These are phyloP conservation scores for Condylura cristata DNA, from an alignment of 2,113 vertebrate genomes.

Conservation along the genomic window DNA sequence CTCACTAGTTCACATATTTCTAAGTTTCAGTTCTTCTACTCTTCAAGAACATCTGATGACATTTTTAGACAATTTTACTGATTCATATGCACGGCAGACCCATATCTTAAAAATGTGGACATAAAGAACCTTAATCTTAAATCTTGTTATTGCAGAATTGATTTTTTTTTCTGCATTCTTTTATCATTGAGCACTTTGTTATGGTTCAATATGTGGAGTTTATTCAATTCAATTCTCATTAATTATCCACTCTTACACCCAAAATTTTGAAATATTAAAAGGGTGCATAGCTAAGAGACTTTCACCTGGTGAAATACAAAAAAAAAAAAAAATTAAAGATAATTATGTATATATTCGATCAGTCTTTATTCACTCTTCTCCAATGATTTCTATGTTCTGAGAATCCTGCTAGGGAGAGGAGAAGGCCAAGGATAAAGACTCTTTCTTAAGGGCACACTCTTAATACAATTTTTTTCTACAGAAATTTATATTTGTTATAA, in stretches of 20 bases:
- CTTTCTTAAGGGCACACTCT: no score
- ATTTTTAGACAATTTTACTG: neutral
- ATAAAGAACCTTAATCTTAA: neutral
- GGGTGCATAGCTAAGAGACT: neutral
- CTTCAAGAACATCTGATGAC: fast-evolving
- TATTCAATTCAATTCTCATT: neutral
- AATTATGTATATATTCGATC: no score
- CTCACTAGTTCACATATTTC: neutral
- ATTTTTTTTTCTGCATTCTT: neutral
- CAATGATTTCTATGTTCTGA: neutral
- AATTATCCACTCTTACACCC: neutral
- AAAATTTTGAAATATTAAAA: neutral
- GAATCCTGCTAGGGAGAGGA: neutral
- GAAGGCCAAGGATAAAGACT: neutral
- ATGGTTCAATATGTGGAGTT: neutral
- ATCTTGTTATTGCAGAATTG: neutral
- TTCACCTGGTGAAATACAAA: neutral
- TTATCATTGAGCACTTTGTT: neutral
- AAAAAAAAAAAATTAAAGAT: neutral
- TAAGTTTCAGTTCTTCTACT: neutral
- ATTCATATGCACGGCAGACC: neutral
- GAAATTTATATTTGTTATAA: neutral
- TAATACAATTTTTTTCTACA: neutral
- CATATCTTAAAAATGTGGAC: neutral
- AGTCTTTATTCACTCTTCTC: neutral